phyloP scores from a whole-genome alignment of 1,140 invertebrate genomes.

The Notospermus geniculatus region DNA sequence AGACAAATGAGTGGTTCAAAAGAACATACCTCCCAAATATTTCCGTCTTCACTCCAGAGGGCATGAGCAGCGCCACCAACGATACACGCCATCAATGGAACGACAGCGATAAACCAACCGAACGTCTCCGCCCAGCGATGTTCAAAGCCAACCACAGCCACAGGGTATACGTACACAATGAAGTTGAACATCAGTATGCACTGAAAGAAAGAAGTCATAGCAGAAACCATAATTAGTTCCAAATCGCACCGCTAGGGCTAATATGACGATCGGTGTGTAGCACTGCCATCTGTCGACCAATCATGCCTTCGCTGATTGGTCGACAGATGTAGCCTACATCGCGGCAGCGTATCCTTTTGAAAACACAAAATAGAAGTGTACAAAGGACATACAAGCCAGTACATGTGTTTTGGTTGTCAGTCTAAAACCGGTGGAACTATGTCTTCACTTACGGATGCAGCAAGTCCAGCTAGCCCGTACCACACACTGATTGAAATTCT shows the following conservation, averaged over 20 bases:
- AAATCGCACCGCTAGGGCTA: too few species aligned
- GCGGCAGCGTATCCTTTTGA: too few species aligned
- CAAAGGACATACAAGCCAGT: too few species aligned
- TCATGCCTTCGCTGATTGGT: too few species aligned
- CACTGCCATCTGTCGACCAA: too few species aligned
- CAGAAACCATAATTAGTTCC: too few species aligned
- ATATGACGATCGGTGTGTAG: too few species aligned
- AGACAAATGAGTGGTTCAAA: too few species aligned
- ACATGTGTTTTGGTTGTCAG: too few species aligned
- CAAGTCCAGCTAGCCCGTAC: conserved; percentile 42
- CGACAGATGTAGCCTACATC: too few species aligned
- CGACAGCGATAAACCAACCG: conserved; percentile 39
- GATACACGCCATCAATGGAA: conserved; percentile 34
- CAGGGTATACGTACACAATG: conserved; percentile 39
- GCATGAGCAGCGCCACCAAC: conserved; percentile 38
- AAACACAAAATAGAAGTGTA: too few species aligned
- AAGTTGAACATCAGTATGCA: conserved; percentile 46
- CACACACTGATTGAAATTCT: conserved; percentile 44
- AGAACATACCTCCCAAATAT: conserved; percentile 41
- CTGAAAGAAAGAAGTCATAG: conserved; percentile 24
- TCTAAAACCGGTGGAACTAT: too few species aligned
- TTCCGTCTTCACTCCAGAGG: conserved; percentile 31
- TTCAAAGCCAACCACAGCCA: conserved; percentile 36
- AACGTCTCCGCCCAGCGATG: conserved; percentile 39
- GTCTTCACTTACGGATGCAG: conserved; percentile 34